Base-by-base conservation (phyloP, 1,140 invertebrate genomes). In the Pissodes strobi region DNA sequence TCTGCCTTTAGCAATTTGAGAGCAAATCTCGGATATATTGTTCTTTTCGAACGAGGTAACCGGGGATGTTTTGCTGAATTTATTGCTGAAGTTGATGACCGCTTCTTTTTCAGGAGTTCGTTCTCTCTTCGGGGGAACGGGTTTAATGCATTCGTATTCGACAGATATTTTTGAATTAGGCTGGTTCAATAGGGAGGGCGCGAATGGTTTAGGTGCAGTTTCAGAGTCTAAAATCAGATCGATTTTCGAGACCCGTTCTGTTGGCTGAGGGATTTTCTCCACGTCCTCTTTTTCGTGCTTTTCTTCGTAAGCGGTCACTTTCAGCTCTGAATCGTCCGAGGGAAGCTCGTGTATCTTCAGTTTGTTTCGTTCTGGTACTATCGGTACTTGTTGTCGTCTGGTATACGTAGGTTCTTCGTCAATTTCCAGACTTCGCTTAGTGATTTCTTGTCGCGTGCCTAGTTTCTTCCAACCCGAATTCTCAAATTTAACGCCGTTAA, bases 41-140 rank as follows among this genome's bases (percentile, higher is more conserved):
- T 56, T 37, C 19, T 64, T 64, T 19, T 64, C 61, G 37, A 64
- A 64, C 1, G 51, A 13, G n/a, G 61, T 64, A 1, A 39, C 43
- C 1, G 58, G 58, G 9, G 37, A 15, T 1, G 23, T 4, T 43
- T 41, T 37, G 8, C 13, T 2, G 25, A 60, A 18, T 38, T 56
- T 55, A 12, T 49, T 38, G 17, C 15, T 56, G 17, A 64, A 18
- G 38, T 64, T 46, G 8, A 64, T 64, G 6, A 64, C 15, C 8
- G 51, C 12, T 23, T 64, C 61, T 22, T 64, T 64, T 23, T 64
- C 61, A 17, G 61, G 63, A 15, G 63, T 65, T 3, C 27, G 15
- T 59, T 59, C 63, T 18, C 63, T 19, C 18, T 56, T 64, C 9
- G 61, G 61, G 17, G 61, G 61, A 3, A 49, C 21, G 2, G 61